A percentile compares a stretch with the other conserved stretches of the same genome.
Conservation (phyloP, 1,140 invertebrate species). For the Anastatus disparis region DNA sequence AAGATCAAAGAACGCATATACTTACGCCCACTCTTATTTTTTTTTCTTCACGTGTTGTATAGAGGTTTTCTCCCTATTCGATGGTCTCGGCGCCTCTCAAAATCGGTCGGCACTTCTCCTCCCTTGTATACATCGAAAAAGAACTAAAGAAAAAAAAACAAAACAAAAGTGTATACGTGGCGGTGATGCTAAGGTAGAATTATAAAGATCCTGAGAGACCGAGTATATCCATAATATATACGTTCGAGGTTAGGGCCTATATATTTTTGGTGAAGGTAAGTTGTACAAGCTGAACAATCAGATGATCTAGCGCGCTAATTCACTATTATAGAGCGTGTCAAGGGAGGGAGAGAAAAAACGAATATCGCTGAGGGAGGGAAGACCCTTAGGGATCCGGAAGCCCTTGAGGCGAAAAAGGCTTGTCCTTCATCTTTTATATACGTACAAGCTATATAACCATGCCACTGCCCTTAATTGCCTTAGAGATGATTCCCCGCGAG, state of each 20-base stretch:
- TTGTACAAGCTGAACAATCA: too few relatives aligned
- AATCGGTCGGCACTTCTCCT: background rate
- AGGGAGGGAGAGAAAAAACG: too few relatives aligned
- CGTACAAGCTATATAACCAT: too few relatives aligned
- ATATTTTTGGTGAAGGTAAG: background rate
- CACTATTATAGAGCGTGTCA: constrained; percentile 21
- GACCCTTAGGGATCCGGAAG: constrained; percentile 3
- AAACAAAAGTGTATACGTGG: too few relatives aligned
- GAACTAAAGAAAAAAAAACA: too few relatives aligned
- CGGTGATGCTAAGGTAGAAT: background rate
- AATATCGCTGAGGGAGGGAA: background rate
- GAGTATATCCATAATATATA: background rate
- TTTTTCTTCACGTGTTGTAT: background rate
- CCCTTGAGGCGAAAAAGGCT: background rate
- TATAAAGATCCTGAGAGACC: background rate
- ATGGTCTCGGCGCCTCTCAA: constrained; percentile 9
- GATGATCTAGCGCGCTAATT: constrained; percentile 16
- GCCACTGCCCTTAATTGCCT: constrained; percentile 9
- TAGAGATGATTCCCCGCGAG: constrained; percentile 2
- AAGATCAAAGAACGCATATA: constrained; percentile 12
- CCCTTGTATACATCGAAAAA: background rate
- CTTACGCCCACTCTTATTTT: background rate
- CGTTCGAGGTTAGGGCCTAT: background rate
- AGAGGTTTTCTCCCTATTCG: constrained; percentile 18
- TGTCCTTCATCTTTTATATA: too few relatives aligned